Evolutionary conservation across 2,888 invertebrate genomes (phyloP).

Genomic region (Macaria notata): DNA sequence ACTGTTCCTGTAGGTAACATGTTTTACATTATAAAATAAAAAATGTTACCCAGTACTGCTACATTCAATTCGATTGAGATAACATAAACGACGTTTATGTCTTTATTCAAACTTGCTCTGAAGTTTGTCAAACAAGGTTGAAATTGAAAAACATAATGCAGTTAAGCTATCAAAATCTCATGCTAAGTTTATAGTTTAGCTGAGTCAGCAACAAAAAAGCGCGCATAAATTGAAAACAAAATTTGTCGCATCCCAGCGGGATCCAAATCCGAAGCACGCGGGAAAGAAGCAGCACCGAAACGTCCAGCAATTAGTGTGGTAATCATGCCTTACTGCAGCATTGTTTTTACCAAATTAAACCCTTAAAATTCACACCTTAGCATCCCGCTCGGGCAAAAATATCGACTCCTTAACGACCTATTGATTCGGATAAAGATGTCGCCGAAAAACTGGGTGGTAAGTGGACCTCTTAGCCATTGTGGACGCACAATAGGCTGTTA

Average conservation of each 20-base stretch:
- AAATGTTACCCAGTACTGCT: too few relatives aligned
- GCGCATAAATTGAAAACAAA: background rate
- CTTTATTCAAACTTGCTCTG: too few relatives aligned
- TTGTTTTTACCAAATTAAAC: constrained; percentile 33
- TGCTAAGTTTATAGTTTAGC: too few relatives aligned
- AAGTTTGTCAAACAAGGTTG: too few relatives aligned
- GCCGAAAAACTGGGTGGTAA: constrained; percentile 57
- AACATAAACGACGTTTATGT: too few relatives aligned
- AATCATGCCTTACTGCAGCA: constrained; percentile 35
- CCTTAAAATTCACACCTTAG: constrained; percentile 59
- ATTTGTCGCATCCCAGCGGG: constrained; percentile 7
- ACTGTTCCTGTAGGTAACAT: too few relatives aligned
- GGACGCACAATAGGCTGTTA: constrained; percentile 61
- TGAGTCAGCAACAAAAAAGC: too few relatives aligned
- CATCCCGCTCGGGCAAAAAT: constrained; percentile 36
- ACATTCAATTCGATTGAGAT: too few relatives aligned
- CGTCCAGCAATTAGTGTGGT: constrained; percentile 43
- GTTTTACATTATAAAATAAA: too few relatives aligned
- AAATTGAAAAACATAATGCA: too few relatives aligned
- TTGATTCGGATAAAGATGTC: constrained; percentile 75
- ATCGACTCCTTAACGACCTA: constrained; percentile 62
- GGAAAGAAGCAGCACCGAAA: constrained; percentile 40
- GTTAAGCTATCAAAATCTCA: too few relatives aligned
- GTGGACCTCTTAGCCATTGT: constrained; percentile 43
- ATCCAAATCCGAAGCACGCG: constrained; percentile 24